Percentiles rank a stretch among this genome's conserved stretches.
Conservation (phyloP, 2,113 vertebrate species). For the Oreochromis tanganicae region DNA sequence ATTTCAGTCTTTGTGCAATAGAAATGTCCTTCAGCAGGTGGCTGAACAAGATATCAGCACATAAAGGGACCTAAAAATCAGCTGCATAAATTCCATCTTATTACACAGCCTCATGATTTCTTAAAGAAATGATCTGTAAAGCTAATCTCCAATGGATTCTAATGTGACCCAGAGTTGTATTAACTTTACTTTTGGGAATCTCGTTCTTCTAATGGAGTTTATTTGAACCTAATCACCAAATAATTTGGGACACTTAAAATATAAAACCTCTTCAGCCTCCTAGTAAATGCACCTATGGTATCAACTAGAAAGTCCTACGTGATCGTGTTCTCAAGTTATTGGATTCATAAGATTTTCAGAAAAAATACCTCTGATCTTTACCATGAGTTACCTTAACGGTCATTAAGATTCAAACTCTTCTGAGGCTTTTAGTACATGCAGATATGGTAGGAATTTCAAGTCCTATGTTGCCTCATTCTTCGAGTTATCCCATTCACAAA, state of each 20-base stretch:
- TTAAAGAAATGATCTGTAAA: not conserved
- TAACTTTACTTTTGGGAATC: not conserved
- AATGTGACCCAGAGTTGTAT: not conserved
- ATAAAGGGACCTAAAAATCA: not conserved
- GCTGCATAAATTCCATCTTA: not conserved
- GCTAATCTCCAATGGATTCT: not conserved
- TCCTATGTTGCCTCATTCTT: not conserved
- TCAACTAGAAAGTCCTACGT: too few species aligned
- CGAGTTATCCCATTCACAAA: not conserved
- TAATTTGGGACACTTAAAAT: not conserved
- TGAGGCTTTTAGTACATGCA: not conserved
- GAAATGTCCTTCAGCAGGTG: not conserved
- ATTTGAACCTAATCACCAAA: not conserved
- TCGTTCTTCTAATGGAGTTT: not conserved
- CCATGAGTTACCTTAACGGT: too few species aligned
- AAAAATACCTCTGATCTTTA: too few species aligned
- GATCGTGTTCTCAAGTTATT: too few species aligned
- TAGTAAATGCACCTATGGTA: too few species aligned
- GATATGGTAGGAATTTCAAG: not conserved
- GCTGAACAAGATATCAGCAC: not conserved
- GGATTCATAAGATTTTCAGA: too few species aligned
- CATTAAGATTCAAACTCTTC: too few species aligned
- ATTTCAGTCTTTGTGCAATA: not conserved
- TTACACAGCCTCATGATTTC: not conserved
- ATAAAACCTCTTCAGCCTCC: not conserved